These are phyloP conservation scores for Heliconius aoede DNA, from an alignment of 2,888 invertebrate genomes.

Conservation along the genomic window DNA sequence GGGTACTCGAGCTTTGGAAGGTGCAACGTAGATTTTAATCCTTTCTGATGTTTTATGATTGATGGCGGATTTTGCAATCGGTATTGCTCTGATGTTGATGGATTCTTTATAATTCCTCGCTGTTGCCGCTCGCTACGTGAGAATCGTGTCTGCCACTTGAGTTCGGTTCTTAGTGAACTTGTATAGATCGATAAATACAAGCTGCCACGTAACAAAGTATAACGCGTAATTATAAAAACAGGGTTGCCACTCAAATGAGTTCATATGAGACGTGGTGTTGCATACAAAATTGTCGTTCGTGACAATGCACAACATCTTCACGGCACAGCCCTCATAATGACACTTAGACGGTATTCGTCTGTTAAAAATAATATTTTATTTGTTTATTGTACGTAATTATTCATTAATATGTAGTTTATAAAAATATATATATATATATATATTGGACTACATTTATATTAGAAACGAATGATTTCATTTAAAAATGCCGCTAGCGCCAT, in stretches of 20 bases:
- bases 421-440: too few relatives aligned
- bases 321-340: slow-evolving; percentile 42
- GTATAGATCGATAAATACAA: slow-evolving; percentile 48
- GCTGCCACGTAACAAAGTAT: slow-evolving; percentile 37
- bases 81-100: slow-evolving; percentile 78
- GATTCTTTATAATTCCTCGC: slow-evolving; percentile 74
- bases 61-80: slow-evolving; percentile 82
- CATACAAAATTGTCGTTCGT: slow-evolving; percentile 56
- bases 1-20: slow-evolving; percentile 83
- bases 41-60: slow-evolving; percentile 84
- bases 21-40: slow-evolving; percentile 84
- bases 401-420: too few relatives aligned
- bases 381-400: slow-evolving; percentile 37
- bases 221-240: slow-evolving; percentile 41
- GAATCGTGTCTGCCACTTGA: slow-evolving; percentile 61
- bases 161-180: slow-evolving; percentile 60
- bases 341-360: slow-evolving; percentile 4
- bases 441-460: slow-evolving; percentile 42
- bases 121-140: slow-evolving; percentile 56
- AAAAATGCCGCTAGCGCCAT: slow-evolving; percentile 79
- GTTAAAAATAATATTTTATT: slow-evolving; percentile 4
- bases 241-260: slow-evolving; percentile 45
- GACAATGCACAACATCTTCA: slow-evolving; percentile 53
- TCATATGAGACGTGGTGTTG: slow-evolving; percentile 53
- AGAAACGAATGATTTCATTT: slow-evolving; percentile 68